Base-by-base conservation (phyloP, 2,797 vertebrate genomes). In the Taenioides sp. region DNA sequence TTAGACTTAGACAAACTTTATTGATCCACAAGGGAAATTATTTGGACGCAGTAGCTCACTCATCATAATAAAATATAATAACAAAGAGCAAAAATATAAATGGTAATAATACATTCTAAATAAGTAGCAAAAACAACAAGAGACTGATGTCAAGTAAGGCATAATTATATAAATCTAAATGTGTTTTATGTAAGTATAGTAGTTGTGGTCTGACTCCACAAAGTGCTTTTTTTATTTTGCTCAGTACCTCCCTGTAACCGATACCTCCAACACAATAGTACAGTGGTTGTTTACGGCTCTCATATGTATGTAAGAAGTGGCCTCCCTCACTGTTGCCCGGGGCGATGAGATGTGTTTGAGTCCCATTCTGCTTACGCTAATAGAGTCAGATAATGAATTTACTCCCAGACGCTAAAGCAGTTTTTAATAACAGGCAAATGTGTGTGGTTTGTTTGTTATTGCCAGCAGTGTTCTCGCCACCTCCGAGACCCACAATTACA, bases 361-460 rank as follows among this genome's bases (percentile, higher is more conserved):
- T 88, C 84, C 86, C 73, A 67, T 66, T 82, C 78, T 81, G 80
- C 79, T 74, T 71, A 64, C 80, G 74, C 81, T 91, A 89, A 91
- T 90, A 87, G 86, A 91, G 86, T 89, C 71, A 71, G 84, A 88
- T 92, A 93, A 94, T 94, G 87, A 93, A 92, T 93, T 91, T 92
- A 92, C 83, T 90, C 84, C 78, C 87, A 83, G 88, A 86, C 86
- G 86, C 85, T 84, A 83, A 86, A 88, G 90, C 88, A 87, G 81
- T 89, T 92, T 94, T 92, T 91, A 93, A 94, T 92, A 91, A 93
- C 86, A 84, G 79, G 80, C 76, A 81, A 75, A 87, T 90, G 87
- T 80, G 69, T 78, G 77, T 80, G 86, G 75, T 78, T 37, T 23
- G 2, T 61, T 72, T 74, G 76, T 92, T 90, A 91, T 92, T 92